These are phyloP conservation scores for Lutjanus argentimaculatus DNA, from an alignment of 2,797 vertebrate species.

Conservation along the genomic window DNA sequence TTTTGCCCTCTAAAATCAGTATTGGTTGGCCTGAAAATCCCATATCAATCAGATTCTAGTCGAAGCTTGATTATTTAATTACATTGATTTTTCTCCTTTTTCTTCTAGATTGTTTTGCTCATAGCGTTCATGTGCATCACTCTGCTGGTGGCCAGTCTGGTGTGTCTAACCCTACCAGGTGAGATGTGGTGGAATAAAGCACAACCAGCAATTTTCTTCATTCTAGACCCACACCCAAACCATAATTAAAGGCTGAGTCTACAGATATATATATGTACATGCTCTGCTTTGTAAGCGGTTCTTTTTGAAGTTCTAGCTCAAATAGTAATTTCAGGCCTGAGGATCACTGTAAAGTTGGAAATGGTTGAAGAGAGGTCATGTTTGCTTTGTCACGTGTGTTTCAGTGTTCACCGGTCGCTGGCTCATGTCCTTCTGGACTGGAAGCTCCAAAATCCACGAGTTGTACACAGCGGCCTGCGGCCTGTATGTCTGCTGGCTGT, in stretches of 20 bases:
- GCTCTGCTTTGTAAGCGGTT: neutral
- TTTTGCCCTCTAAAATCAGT: too few species aligned
- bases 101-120: conserved; percentile 92
- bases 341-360: neutral
- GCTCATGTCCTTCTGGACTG: conserved; percentile 99
- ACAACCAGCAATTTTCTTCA: conserved; percentile 6
- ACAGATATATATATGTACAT: neutral
- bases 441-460: conserved; percentile 97
- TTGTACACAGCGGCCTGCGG: conserved; percentile 98
- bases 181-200: conserved; percentile 56
- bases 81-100: conserved; percentile 14
- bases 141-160: conserved; percentile 93
- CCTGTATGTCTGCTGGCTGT: conserved; percentile 98
- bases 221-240: conserved; percentile 40
- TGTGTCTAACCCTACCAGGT: conserved; percentile 97
- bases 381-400: conserved; percentile 40
- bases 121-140: conserved; percentile 97
- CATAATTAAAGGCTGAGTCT: conserved; percentile 49
- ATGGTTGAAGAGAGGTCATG: neutral
- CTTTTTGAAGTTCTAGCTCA: conserved; percentile 10
- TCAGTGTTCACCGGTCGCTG: conserved; percentile 99
- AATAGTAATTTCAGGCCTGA: neutral
- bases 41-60: too few species aligned
- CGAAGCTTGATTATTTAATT: neutral
- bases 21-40: too few species aligned